Conservation (phyloP, 2,797 vertebrate genomes). For the Micropoecilia bifurca region DNA sequence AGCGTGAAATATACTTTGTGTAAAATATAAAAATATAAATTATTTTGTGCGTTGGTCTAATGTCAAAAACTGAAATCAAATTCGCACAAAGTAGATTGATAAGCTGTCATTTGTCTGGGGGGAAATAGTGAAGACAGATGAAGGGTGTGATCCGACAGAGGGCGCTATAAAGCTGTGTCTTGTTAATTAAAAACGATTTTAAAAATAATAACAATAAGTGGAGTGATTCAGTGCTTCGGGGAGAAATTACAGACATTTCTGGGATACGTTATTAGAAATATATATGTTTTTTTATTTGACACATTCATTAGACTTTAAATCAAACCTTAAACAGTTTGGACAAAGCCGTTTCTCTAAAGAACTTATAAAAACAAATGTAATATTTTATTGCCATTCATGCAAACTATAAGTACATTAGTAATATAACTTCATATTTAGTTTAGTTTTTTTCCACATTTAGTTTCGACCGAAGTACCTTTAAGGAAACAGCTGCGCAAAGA, state of each 20-base stretch:
- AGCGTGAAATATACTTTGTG: not conserved
- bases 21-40: not conserved
- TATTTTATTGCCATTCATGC: not conserved
- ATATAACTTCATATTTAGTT: not conserved
- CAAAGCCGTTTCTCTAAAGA: not conserved
- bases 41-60: not conserved
- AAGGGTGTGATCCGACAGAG: conserved; percentile 72
- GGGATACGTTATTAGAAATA: not conserved
- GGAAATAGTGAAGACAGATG: conserved; percentile 14
- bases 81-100: not conserved
- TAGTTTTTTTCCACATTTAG: no score
- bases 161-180: conserved; percentile 77
- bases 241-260: not conserved
- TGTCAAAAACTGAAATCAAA: conserved; percentile 6
- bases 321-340: not conserved
- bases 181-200: conserved; percentile 54
- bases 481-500: not conserved
- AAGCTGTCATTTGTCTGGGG: not conserved
- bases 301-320: not conserved
- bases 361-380: not conserved
- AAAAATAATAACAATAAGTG: conserved; percentile 37
- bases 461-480: not conserved
- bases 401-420: not conserved
- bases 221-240: conserved; percentile 19
- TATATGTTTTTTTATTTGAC: not conserved